Percentiles rank a stretch among this genome's conserved stretches.
Evolutionary conservation across 2,888 invertebrate species (phyloP).

Genomic region (Caenorhabditis sp.): DNA sequence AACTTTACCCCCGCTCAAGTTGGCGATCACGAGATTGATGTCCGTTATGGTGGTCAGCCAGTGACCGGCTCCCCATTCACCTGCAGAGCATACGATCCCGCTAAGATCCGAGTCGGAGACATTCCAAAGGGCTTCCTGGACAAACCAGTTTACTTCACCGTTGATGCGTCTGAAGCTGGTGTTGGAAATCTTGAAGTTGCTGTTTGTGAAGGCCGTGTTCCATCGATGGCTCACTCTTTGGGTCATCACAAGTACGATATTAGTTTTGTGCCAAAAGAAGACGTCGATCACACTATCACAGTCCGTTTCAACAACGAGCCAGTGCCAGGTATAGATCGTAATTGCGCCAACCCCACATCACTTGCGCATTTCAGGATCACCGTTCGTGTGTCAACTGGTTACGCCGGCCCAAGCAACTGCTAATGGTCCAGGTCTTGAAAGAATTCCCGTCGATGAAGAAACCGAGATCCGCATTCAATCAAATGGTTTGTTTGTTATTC

Average conservation of each 20-base stretch:
- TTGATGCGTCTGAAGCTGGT: slow-evolving; percentile 98
- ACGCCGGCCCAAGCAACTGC: slow-evolving; percentile 87
- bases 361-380: slow-evolving; percentile 88
- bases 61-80: slow-evolving; percentile 95
- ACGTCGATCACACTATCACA: slow-evolving; percentile 80
- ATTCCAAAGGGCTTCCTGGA: slow-evolving; percentile 92
- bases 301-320: slow-evolving; percentile 85
- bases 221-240: slow-evolving; percentile 96
- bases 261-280: slow-evolving; percentile 81
- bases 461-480: slow-evolving; percentile 85
- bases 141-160: slow-evolving; percentile 91
- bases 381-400: slow-evolving; percentile 93
- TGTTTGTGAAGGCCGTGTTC: slow-evolving; percentile 97
- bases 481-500: slow-evolving; percentile 32
- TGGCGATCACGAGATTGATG: slow-evolving; percentile 86
- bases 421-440: slow-evolving; percentile 88
- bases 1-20: slow-evolving; percentile 94
- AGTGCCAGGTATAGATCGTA: slow-evolving; percentile 87
- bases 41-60: slow-evolving; percentile 83
- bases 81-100: slow-evolving; percentile 93
- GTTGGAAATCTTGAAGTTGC: slow-evolving; percentile 98
- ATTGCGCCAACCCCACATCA: too few relatives aligned
- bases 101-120: slow-evolving; percentile 88
- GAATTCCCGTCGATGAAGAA: slow-evolving; percentile 87
- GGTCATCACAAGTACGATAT: slow-evolving; percentile 87